These are phyloP conservation scores for Daboia siamensis DNA, from an alignment of 2,113 vertebrate species.

Conservation along the genomic window DNA sequence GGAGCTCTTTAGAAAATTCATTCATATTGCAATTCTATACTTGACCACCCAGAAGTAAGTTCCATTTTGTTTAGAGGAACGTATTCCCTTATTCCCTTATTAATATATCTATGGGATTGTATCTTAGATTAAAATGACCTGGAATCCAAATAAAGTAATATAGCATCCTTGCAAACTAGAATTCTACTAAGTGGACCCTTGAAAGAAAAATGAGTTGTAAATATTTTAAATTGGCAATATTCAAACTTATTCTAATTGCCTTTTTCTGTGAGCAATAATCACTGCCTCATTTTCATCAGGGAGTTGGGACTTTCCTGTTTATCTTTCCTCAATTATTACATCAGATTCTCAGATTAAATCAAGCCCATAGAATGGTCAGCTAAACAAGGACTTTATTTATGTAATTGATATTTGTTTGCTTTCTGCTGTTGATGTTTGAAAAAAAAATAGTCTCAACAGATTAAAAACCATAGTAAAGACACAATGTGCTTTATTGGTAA, in stretches of 20 bases:
- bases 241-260: background rate
- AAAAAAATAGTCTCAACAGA: background rate
- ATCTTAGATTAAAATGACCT: background rate
- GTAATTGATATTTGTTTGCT: background rate
- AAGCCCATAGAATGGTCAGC: background rate
- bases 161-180: background rate
- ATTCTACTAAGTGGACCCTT: background rate
- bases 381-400: background rate
- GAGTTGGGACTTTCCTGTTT: background rate
- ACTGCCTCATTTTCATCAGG: background rate
- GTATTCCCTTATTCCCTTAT: background rate
- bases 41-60: background rate
- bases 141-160: background rate
- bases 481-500: background rate
- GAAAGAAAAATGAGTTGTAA: background rate
- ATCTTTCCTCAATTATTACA: background rate
- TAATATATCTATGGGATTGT: background rate
- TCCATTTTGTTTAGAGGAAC: background rate
- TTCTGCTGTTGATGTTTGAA: background rate
- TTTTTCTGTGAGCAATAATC: background rate
- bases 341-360: background rate
- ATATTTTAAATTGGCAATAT: background rate
- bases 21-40: background rate
- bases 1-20: background rate
- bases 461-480: background rate